Base-by-base conservation (phyloP, 1,140 invertebrate species). In the Drosophila albomicans region DNA sequence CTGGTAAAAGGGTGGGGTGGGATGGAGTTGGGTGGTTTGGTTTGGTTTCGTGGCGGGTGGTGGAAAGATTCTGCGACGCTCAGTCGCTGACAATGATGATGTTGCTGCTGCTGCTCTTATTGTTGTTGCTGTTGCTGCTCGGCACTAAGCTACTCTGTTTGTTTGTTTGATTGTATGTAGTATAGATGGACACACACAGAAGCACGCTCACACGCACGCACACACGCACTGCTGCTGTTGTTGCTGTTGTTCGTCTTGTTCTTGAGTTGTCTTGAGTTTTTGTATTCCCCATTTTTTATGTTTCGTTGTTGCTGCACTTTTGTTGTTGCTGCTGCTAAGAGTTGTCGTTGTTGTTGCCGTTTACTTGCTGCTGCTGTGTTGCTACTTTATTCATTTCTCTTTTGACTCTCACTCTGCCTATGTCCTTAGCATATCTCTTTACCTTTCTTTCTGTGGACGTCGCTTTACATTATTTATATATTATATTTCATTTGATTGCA, bases 11-110 rank as follows among this genome's bases (percentile, higher is more conserved):
- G 5, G 13, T 0, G 38, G 38, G 38, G 1, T 3, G 5, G 15
- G 16, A 16, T 16, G 16, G 16, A 5, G 13, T 75, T 45, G 20
- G 45, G 10, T 8, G 45, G 30, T 38, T 15, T 46, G 16, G 4
- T 20, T 15, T 43, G 41, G 45, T 41, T 57, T 20, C 13, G 20
- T 25, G 20, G 20, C 20, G 20, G 20, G 20, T 25, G 20, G 20
- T 25, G 38, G 32, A 71, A 38, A 57, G n/a, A 38, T 38, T 56
- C 30, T 61, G 77, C 58, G 73, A 78, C 78, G 73, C 71, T 79
- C 38, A 68, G 81, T 90, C 79, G 82, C 79, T 89, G 81, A 89
- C 81, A 90, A 89, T 89, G 85, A 90, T 89, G 85, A 89, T 89
- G 85, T 90, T 89, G 85, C 85, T 89, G 82, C 82, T 86, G 84